Evolutionary conservation across 1,140 invertebrate species (phyloP), one percentile per base, ranked within the genome.

Genomic region (Anoplophora glabripennis): DNA sequence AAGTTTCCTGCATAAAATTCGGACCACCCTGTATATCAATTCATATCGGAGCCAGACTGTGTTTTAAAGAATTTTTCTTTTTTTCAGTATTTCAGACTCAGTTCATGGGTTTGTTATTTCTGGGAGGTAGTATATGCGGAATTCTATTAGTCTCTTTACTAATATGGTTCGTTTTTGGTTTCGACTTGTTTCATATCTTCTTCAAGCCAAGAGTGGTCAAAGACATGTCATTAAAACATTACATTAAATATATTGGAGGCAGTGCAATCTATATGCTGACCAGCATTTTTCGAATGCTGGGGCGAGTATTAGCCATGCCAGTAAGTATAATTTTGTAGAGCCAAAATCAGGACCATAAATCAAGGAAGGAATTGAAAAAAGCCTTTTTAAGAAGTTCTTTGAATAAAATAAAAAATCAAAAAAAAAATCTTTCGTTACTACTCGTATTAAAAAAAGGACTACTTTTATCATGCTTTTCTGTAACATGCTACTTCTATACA

Each of bases 111-210:
- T 9, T 57, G 15, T 38, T 62, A 11, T 28, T 59, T 40, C 9
- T 59, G 18, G 33, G 44, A 40, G 59, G 59, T 33, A 34, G 45
- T 9, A 28, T 61, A 33, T 64, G 57, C 47, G 64, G 61, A 3
- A 38, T 66, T 18, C 34, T 57, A 10, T 33, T 66, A 10, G n/a
- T 60, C 11, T 53, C 51, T 3, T 28, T 67, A 38, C 18, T 67
- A 15, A 48, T 64, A 40, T 67, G 61, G 59, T 44, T 64, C 15
- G 40, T 67, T 9, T 56, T 54, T 37, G 65, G 54, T 37, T 57
- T 53, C 37, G 59, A 64, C 34, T 33, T 56, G 14, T 42, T 61
- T 37, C 52, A 59, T 11, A 41, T 58, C 11, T 17, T 59, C 36
- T 57, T 61, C 34, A 57, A 57, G 2, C 65, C 48, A n/a, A 53